Conservation (phyloP, 2,113 vertebrate species). For the Mastomys natalensis region DNA sequence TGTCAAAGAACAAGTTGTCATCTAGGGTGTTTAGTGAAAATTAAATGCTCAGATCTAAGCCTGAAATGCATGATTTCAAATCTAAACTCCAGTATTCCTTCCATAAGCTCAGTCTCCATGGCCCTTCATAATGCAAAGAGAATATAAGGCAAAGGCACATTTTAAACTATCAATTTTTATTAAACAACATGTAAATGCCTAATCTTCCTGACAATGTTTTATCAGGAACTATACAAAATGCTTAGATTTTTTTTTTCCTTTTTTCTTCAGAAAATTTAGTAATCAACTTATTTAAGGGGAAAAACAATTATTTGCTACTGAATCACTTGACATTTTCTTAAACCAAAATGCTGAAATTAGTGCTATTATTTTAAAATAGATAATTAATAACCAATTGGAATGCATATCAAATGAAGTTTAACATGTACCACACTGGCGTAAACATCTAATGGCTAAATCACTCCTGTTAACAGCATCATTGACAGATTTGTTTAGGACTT, state of each 20-base stretch:
- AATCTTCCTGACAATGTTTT: conserved; percentile 54
- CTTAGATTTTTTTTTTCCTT: not conserved
- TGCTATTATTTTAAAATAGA: conserved; percentile 62
- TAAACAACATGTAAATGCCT: conserved; percentile 15
- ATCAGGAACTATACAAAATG: conserved; percentile 30
- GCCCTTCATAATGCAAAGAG: not conserved
- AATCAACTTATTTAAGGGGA: conserved; percentile 58
- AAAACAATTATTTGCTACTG: conserved; percentile 51
- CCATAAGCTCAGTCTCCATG: not conserved
- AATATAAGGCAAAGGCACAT: not conserved
- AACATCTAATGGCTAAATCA: not conserved
- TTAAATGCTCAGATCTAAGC: not conserved
- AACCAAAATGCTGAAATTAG: conserved; percentile 45
- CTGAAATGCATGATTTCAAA: not conserved
- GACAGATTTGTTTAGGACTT: not conserved
- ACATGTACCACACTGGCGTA: not conserved
- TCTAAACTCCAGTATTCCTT: not conserved
- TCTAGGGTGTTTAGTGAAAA: not conserved
- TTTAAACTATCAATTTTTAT: conserved; percentile 5
- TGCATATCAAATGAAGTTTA: conserved; percentile 30
- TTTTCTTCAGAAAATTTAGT: conserved; percentile 8
- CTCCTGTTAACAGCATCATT: not conserved
- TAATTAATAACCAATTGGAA: conserved; percentile 61
- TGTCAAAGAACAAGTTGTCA: not conserved
- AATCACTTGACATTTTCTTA: conserved; percentile 66